Percentiles rank a stretch among this genome's conserved stretches.
Conservation (phyloP, 2,113 vertebrate genomes). For the Myiozetetes cayanensis region DNA sequence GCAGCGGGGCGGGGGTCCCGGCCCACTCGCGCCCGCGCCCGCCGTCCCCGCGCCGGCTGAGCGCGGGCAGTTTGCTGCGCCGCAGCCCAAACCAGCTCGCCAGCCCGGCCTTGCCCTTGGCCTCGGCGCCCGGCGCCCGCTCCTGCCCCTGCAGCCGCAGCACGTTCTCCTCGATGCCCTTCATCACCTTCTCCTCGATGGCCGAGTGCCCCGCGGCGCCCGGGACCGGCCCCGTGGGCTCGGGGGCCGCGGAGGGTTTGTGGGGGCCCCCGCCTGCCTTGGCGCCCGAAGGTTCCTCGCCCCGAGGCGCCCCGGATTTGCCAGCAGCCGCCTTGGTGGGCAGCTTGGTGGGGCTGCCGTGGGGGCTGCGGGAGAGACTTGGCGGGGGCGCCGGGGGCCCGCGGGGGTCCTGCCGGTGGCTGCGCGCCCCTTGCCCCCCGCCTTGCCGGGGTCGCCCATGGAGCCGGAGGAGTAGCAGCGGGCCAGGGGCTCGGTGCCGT, state of each 20-base stretch:
- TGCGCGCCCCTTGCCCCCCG: constrained; percentile 71
- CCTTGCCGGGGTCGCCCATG: constrained; percentile 71
- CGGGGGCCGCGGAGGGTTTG: background rate
- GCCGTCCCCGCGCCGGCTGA: constrained; percentile 84
- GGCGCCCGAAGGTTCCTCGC: background rate
- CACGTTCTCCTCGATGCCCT: constrained; percentile 94
- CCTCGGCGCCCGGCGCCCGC: constrained; percentile 72
- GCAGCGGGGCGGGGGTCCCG: constrained; percentile 77
- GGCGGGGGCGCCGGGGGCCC: constrained; percentile 70
- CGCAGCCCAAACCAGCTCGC: constrained; percentile 95
- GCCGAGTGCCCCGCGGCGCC: constrained; percentile 74
- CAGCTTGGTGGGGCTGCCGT: constrained; percentile 87
- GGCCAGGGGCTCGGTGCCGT: constrained; percentile 60
- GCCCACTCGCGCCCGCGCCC: constrained; percentile 69
- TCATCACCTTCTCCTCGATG: constrained; percentile 98
- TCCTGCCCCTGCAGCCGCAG: constrained; percentile 90
- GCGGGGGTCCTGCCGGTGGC: constrained; percentile 75
- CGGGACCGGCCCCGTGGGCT: background rate
- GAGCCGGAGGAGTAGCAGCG: constrained; percentile 73
- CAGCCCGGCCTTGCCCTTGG: constrained; percentile 89
- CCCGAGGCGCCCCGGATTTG: constrained; percentile 46
- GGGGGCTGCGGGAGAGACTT: constrained; percentile 80
- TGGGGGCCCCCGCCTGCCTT: constrained; percentile 64
- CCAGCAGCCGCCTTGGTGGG: constrained; percentile 77
- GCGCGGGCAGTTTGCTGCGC: constrained; percentile 90